These are phyloP conservation scores for Pelvicachromis taeniatus DNA, from an alignment of 2,113 vertebrate species.

Conservation along the genomic window DNA sequence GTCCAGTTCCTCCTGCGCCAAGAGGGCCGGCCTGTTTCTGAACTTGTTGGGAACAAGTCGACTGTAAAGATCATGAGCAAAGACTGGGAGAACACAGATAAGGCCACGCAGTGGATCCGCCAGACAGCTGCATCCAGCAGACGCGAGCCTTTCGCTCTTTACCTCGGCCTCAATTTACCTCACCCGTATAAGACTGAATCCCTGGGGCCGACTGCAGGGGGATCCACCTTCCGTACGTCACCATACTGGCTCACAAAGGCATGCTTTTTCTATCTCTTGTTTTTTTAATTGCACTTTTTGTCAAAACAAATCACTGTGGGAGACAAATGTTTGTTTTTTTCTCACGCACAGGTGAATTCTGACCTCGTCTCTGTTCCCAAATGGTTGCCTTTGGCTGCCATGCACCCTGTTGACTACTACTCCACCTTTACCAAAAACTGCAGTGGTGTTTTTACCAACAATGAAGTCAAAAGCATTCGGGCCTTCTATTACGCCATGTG, in stretches of 20 bases:
- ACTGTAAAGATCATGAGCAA: slow-evolving; percentile 78
- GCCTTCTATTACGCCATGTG: slow-evolving; percentile 97
- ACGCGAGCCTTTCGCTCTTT: slow-evolving; percentile 84
- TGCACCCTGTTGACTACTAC: slow-evolving; percentile 93
- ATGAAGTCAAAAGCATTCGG: slow-evolving; percentile 85
- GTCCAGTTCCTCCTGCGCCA: slow-evolving; percentile 87
- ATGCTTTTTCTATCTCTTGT: neutral
- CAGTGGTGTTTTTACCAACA: slow-evolving; percentile 82
- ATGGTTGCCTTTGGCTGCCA: slow-evolving; percentile 82
- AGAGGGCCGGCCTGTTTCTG: slow-evolving; percentile 83
- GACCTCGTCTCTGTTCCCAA: slow-evolving; percentile 83
- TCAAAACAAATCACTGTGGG: neutral
- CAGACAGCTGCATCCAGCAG: slow-evolving; percentile 67
- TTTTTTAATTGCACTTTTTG: neutral
- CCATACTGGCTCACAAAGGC: slow-evolving; percentile 90
- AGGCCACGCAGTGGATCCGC: slow-evolving; percentile 81
- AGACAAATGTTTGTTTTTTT: neutral
- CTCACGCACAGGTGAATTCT: slow-evolving; percentile 75
- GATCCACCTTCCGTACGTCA: slow-evolving; percentile 92
- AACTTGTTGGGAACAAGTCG: slow-evolving; percentile 77
- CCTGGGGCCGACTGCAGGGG: slow-evolving; percentile 84
- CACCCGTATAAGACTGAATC: slow-evolving; percentile 88
- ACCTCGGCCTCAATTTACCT: slow-evolving; percentile 92
- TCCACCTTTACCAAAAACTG: slow-evolving; percentile 95
- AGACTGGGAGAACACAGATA: slow-evolving; percentile 85